Percentiles rank a stretch among this genome's conserved stretches.
Evolutionary conservation across 2,888 invertebrate genomes (phyloP).

Genomic region (Calameuta filiformis): DNA sequence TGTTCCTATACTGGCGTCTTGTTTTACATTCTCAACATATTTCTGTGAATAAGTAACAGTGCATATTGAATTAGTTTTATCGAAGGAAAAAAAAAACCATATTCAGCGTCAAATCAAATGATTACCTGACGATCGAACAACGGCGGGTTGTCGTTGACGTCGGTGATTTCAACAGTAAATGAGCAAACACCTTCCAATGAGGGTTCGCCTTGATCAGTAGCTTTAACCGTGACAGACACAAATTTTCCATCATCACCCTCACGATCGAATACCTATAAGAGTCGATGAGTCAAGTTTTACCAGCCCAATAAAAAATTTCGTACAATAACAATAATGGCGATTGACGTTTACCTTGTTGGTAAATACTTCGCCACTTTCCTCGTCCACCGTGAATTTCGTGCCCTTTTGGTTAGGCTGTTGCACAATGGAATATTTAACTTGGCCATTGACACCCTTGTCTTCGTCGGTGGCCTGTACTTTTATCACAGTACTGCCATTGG

Average conservation of each 20-base stretch:
- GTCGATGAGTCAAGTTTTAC: neutral
- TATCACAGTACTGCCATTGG: conserved; percentile 92
- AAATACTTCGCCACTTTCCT: conserved; percentile 93
- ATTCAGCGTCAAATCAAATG: conserved; percentile 27
- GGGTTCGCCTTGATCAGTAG: conserved; percentile 98
- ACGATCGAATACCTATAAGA: conserved; percentile 84
- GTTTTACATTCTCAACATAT: conserved; percentile 97
- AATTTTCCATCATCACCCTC: conserved; percentile 97
- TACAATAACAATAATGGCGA: neutral
- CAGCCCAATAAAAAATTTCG: neutral
- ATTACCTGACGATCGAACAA: conserved; percentile 93
- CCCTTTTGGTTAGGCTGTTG: conserved; percentile 96
- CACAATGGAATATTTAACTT: conserved; percentile 96
- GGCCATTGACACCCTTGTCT: conserved; percentile 95
- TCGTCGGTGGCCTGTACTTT: conserved; percentile 95
- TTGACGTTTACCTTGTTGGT: conserved; percentile 79
- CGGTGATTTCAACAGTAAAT: conserved; percentile 97
- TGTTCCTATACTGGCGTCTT: conserved; percentile 95
- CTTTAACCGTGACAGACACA: conserved; percentile 96
- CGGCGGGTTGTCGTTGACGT: conserved; percentile 97
- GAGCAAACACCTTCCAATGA: conserved; percentile 98
- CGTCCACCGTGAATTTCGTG: conserved; percentile 94
- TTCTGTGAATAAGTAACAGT: conserved; percentile 73
- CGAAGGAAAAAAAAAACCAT: conserved; percentile 1
- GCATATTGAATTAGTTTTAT: conserved; percentile 5